Evolutionary conservation across 1,140 invertebrate genomes (phyloP), one percentile per base, ranked within the genome.

Genomic region (Achroia grisella): DNA sequence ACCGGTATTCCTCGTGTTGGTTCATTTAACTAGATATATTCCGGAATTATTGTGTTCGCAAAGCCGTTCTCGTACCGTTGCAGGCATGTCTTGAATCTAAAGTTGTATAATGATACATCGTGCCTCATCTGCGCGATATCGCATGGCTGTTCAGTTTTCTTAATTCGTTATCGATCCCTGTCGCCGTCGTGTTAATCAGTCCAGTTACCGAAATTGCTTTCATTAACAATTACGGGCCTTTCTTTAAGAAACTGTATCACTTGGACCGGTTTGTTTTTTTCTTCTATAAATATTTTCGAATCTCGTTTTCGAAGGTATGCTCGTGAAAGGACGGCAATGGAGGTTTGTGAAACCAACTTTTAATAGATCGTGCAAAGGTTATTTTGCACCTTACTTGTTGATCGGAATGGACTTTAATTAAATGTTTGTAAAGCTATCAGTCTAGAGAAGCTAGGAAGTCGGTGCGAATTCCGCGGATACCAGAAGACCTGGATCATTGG

Each of bases 11-110:
- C 54, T 58, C 54, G 52, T 42, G 56, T 47, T 48, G 52, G 56
- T 59, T 69, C 65, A 58, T 65, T 58, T 69, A 70, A 70, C 66
- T 70, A 70, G 58, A 70, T 62, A 58, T 56, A 54, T 65, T 65
- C 56, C 57, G 56, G 60, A 66, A 66, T 68, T 65, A 68, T 71
- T 66, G 56, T 67, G 60, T 54, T 67, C 51, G 46, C 51, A 15
- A 52, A 46, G 48, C 52, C 46, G 39, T 47, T 49, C 49, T 55
- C 52, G 52, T 42, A 52, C 52, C 36, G 52, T 53, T 52, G 29
- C 15, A 44, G 44, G 51, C 67, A 61, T 62, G 64, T 40, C 31
- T 48, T 50, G 67, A 67, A 67, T 67, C 49, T 52, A 44, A 58
- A 57, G 32, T 50, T 30, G 41, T 32, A 32, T 27, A 41, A 50